Percentiles rank a stretch among this genome's conserved stretches.
These are phyloP conservation scores for Abscondita cerata DNA, from an alignment of 2,888 invertebrate genomes.

Conservation along the genomic window DNA sequence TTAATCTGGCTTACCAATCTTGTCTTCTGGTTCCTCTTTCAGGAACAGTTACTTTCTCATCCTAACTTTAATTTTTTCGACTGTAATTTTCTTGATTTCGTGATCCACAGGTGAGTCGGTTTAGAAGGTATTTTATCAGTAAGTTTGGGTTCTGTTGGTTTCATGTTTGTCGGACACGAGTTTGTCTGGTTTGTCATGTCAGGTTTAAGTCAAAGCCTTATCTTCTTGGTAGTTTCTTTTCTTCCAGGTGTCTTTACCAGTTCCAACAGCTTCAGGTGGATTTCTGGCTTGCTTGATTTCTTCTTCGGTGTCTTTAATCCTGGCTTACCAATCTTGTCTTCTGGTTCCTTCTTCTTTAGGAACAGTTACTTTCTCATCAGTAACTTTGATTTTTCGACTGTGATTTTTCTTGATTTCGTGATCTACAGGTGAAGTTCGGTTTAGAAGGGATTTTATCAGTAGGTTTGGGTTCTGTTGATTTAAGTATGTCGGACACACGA, in stretches of 20 bases:
- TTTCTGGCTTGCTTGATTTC: not conserved
- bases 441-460: not conserved
- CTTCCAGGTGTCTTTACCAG: too few species aligned
- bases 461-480: not conserved
- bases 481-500: not conserved
- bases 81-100: not conserved
- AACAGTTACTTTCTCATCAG: not conserved
- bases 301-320: conserved; percentile 2
- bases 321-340: not conserved
- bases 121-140: too few species aligned
- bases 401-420: not conserved
- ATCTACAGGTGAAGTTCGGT: not conserved
- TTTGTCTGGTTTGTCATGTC: too few species aligned
- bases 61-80: conserved; percentile 6
- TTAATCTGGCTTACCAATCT: too few species aligned
- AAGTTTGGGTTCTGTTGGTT: not conserved
- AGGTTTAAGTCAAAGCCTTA: too few species aligned
- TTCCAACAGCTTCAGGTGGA: not conserved
- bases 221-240: too few species aligned
- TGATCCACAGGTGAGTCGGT: not conserved
- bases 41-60: too few species aligned
- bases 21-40: too few species aligned
- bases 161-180: not conserved
- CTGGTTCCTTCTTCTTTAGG: not conserved
- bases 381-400: not conserved